Evolutionary conservation across 2,113 vertebrate genomes (phyloP).

Genomic region (Rhea americana): DNA sequence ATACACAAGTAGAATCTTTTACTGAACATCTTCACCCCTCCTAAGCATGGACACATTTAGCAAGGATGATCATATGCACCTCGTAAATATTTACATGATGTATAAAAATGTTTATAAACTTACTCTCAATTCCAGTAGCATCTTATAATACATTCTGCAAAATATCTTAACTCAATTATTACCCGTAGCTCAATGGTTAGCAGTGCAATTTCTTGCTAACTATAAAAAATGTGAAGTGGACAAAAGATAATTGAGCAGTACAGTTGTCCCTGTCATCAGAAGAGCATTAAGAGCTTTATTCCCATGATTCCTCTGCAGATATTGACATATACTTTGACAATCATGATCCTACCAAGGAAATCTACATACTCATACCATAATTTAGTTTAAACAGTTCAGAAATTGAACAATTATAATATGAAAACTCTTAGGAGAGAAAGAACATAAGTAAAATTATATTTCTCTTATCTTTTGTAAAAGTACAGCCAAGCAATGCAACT

Average conservation of each 20-base stretch:
- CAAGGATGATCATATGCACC: neutral
- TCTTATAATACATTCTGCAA: neutral
- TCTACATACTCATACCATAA: neutral
- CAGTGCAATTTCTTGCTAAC: neutral
- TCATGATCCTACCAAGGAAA: neutral
- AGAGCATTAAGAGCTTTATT: neutral
- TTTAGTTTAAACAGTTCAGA: neutral
- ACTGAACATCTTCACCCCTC: neutral
- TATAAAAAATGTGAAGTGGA: neutral
- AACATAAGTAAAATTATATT: fast-evolving
- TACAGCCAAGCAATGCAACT: fast-evolving
- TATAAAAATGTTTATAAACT: slow-evolving; percentile 15
- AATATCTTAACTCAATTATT: neutral
- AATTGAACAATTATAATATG: neutral
- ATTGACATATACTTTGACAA: neutral
- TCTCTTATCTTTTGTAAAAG: neutral
- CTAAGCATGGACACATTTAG: neutral
- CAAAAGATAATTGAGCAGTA: neutral
- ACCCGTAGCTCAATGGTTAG: neutral
- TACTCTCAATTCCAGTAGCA: neutral
- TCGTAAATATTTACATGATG: slow-evolving; percentile 32
- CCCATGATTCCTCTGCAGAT: neutral
- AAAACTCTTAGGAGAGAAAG: neutral
- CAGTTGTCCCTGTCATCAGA: neutral
- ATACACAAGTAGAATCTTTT: neutral